Evolutionary conservation across 2,113 vertebrate genomes (phyloP).

Genomic region (Gallinago jamesoni): DNA sequence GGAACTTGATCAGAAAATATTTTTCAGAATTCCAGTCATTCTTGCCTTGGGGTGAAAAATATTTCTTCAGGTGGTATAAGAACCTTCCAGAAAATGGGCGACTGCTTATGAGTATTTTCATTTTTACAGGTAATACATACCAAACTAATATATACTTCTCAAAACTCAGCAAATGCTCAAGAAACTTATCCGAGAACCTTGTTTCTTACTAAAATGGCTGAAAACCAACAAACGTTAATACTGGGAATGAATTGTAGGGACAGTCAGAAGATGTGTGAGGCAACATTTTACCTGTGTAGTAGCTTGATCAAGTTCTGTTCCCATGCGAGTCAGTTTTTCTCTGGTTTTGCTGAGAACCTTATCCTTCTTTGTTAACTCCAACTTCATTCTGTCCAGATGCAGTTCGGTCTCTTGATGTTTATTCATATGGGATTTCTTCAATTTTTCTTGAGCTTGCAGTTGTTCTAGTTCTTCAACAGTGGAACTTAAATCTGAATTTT

Average conservation of each 20-base stretch:
- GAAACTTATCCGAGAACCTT: not conserved
- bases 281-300: constrained; percentile 76
- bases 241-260: not conserved
- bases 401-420: constrained; percentile 82
- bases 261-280: not conserved
- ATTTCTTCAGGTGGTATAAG: not conserved
- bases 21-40: not conserved
- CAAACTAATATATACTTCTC: not conserved
- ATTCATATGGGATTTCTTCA: constrained; percentile 73
- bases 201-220: not conserved
- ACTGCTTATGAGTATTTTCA: not conserved
- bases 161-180: not conserved
- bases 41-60: not conserved
- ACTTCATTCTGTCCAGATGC: constrained; percentile 79
- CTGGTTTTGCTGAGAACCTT: constrained; percentile 78
- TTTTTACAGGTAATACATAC: not conserved
- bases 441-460: constrained; percentile 83
- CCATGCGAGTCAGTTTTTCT: constrained; percentile 80
- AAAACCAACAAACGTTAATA: not conserved
- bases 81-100: not conserved
- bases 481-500: constrained; percentile 79
- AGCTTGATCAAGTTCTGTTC: constrained; percentile 76
- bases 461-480: constrained; percentile 81
- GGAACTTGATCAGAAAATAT: not conserved
- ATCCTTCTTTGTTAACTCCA: constrained; percentile 83